These are phyloP conservation scores for Agriotes lineatus DNA, from an alignment of 2,888 invertebrate species.

Conservation along the genomic window DNA sequence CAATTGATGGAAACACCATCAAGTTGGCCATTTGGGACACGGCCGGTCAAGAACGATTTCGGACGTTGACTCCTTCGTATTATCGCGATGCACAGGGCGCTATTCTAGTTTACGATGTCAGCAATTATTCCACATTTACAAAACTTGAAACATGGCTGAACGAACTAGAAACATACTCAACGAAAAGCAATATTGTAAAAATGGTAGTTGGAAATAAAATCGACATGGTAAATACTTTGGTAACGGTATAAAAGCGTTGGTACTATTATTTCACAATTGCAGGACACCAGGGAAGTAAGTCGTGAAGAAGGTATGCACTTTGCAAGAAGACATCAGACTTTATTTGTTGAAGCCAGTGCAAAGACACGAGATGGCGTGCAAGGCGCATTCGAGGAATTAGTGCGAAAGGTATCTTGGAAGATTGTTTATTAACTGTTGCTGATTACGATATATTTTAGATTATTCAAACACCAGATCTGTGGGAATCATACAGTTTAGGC, in stretches of 20 bases:
- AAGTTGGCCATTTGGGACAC: constrained; percentile 96
- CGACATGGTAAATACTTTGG: constrained; percentile 86
- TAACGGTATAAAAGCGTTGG: too few species aligned
- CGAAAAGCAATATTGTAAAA: constrained; percentile 93
- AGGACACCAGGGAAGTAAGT: constrained; percentile 82
- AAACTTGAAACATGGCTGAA: constrained; percentile 94
- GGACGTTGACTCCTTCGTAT: constrained; percentile 94
- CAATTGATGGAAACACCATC: constrained; percentile 91
- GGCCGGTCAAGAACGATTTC: constrained; percentile 94
- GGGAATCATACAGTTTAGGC: constrained; percentile 70
- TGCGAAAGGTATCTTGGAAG: constrained; percentile 96
- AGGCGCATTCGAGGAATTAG: constrained; percentile 96
- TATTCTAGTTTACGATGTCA: constrained; percentile 95
- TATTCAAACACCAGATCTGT: constrained; percentile 92
- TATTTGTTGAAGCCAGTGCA: constrained; percentile 98
- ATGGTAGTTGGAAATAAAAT: constrained; percentile 99
- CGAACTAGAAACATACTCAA: constrained; percentile 95
- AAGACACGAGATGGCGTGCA: constrained; percentile 96
- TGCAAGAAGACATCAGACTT: constrained; percentile 93
- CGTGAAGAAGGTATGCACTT: constrained; percentile 95
- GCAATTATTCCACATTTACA: constrained; percentile 84
- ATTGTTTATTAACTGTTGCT: neutral
- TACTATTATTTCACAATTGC: too few species aligned
- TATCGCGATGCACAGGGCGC: constrained; percentile 95
- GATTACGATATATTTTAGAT: constrained; percentile 73